Base-by-base conservation (phyloP, 1,140 invertebrate genomes). In the Temnothorax curvispinosus region DNA sequence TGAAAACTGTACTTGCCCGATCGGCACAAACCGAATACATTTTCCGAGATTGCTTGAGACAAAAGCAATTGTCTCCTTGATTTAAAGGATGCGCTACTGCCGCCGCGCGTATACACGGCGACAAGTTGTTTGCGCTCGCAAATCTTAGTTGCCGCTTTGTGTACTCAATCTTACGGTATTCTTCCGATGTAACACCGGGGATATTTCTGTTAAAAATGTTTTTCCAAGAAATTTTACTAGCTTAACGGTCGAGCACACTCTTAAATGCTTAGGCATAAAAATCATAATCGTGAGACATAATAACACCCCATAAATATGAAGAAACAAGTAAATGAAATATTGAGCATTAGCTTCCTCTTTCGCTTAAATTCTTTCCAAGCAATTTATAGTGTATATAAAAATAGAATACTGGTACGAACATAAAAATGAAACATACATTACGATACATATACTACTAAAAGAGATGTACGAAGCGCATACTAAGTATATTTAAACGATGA, bases 41-140 rank as follows among this genome's bases (percentile, higher is more conserved):
- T 38, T 47, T 60, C 13, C 44, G 54, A 47, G 38, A 11, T 44
- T 47, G 80, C 47, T 74, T 69, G 21, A n/a, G 56, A 74, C 69
- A 44, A 60, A 27, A 84, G 54, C n/a, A 74, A 75, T 60, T 38
- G 69, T 75, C 54, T 27, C 21, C 41, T 60, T 60, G 69, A 74
- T 84, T 84, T 84, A 75, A 74, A 74, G 41, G 27, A 5, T 18
- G 9, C 13, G 6, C 41, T 74, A 21, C 27, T 62, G 80, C 32
- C 69, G 38, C 15, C 13, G 50, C 32, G 38, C 56, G 54, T 56
- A 54, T 80, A 80, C 21, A 71, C n/a, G n/a, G 18, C 67, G 52
- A 74, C 69, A 60, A 72, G 67, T 74, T 84, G 80, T 74, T 84
- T 60, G 69, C 80, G 41, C 80, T 82, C 69, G n/a, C 69, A 84